Evolutionary conservation across 2,113 vertebrate genomes (phyloP).

Genomic region (Leuciscus idus): DNA sequence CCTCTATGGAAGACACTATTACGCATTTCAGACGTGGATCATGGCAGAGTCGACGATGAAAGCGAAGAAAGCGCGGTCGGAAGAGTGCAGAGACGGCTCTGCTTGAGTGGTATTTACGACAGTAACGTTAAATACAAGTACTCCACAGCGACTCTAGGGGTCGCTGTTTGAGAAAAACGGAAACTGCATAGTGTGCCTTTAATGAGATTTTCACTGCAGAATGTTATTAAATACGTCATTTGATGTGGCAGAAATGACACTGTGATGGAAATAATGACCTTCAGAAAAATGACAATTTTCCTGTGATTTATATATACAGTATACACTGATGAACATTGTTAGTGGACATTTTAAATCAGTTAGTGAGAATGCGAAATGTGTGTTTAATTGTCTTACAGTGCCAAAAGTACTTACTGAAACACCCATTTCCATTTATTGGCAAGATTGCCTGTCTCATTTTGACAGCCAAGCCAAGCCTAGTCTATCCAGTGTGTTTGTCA

Average conservation of each 20-base stretch:
- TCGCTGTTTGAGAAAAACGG: no score
- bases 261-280: not conserved
- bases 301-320: not conserved
- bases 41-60: no score
- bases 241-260: not conserved
- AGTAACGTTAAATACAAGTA: no score
- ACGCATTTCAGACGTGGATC: no score
- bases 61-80: no score
- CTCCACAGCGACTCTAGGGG: no score
- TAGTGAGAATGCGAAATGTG: not conserved
- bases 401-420: not conserved
- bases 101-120: no score
- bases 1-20: no score
- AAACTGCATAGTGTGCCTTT: no score
- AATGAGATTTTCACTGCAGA: not conserved
- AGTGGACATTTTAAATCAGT: not conserved
- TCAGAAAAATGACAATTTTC: not conserved
- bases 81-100: no score
- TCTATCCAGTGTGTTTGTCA: not conserved
- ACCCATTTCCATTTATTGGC: not conserved
- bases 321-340: not conserved
- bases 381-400: not conserved
- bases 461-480: not conserved
- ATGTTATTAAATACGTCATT: not conserved
- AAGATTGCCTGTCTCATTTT: not conserved